Conservation (phyloP, 1,140 invertebrate species). For the Cydia fagiglandana region DNA sequence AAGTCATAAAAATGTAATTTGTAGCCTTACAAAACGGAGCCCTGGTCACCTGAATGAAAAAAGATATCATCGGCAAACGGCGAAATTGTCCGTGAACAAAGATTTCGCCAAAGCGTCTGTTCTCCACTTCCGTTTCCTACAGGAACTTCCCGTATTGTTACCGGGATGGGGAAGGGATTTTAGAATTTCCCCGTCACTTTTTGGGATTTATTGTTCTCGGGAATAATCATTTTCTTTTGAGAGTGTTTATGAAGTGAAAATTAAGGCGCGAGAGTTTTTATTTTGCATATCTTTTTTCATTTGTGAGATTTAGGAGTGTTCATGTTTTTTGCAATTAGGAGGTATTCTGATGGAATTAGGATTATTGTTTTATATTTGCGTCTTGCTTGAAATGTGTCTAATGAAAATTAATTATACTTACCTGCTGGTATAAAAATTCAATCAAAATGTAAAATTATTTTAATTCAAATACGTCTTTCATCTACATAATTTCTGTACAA, state of each 20-base stretch:
- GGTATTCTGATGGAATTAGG: neutral
- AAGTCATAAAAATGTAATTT: too few relatives aligned
- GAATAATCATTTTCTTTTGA: conserved; percentile 25
- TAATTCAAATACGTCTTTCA: too few relatives aligned
- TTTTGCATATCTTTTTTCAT: conserved; percentile 6
- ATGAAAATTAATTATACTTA: too few relatives aligned
- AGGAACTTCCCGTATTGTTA: conserved; percentile 25
- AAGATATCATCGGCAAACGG: conserved; percentile 14
- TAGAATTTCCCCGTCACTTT: conserved; percentile 11
- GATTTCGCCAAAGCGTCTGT: conserved; percentile 7
- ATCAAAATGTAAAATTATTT: too few relatives aligned
- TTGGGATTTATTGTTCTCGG: conserved; percentile 7
- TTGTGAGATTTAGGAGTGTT: neutral
- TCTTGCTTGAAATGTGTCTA: too few relatives aligned
- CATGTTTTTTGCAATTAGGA: neutral
- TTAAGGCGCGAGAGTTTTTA: conserved; percentile 9
- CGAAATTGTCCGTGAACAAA: conserved; percentile 27
- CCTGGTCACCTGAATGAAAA: conserved; percentile 11
- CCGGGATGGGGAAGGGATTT: conserved; percentile 25
- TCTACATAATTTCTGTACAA: too few relatives aligned
- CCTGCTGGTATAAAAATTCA: neutral
- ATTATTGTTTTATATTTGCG: neutral
- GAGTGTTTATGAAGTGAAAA: conserved; percentile 25
- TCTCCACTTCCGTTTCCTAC: conserved; percentile 10
- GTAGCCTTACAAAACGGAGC: too few relatives aligned